Evolutionary conservation across 2,888 invertebrate species (phyloP).

Genomic region (Trachelus troglodyta): DNA sequence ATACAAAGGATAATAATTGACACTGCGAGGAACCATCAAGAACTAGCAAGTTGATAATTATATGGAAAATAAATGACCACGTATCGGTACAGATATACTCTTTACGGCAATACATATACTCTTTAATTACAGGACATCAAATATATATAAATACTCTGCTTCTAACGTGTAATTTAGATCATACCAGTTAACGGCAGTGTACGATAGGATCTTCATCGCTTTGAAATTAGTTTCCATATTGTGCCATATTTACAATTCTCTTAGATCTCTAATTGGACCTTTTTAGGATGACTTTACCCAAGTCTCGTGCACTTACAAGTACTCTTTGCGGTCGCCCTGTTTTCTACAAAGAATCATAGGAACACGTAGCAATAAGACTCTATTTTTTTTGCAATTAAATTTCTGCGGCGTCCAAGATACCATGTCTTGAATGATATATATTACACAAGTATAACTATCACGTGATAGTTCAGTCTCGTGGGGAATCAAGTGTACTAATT

Average conservation of each 20-base stretch:
- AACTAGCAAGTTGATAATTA: too few species aligned
- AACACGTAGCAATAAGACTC: background rate
- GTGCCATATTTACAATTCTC: background rate
- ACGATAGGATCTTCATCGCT: too few species aligned
- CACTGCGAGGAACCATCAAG: too few species aligned
- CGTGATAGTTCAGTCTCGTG: background rate
- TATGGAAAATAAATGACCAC: too few species aligned
- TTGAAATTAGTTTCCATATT: background rate
- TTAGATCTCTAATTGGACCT: background rate
- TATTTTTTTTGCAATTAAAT: background rate
- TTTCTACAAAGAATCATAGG: background rate
- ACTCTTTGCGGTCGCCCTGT: background rate
- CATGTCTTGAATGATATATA: background rate
- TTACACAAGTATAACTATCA: background rate
- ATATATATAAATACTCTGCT: too few species aligned
- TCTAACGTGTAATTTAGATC: too few species aligned
- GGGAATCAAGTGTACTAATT: background rate
- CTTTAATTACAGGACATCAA: too few species aligned
- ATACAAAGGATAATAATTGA: too few species aligned
- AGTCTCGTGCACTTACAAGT: background rate
- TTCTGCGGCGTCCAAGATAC: background rate
- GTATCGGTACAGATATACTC: too few species aligned
- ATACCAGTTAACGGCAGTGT: too few species aligned
- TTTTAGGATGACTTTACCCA: background rate
- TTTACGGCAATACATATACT: too few species aligned